A percentile compares a stretch with the other conserved stretches of the same genome.
These are phyloP conservation scores for Nyctibius grandis DNA, from an alignment of 2,797 vertebrate species.

Conservation along the genomic window DNA sequence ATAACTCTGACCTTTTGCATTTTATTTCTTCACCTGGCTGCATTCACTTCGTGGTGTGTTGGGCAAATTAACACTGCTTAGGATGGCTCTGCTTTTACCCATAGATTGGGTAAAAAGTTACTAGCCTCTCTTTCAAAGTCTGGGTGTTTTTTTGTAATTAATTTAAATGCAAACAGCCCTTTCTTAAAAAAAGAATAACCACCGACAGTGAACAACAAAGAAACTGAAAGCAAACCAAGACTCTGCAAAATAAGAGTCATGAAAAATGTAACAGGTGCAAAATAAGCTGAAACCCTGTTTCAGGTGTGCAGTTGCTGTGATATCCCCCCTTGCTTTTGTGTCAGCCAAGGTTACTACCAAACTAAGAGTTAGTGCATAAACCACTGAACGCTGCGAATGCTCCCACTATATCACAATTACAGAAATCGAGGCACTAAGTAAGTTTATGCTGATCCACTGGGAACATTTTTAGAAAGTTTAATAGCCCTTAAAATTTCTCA, in stretches of 20 bases:
- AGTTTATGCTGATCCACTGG: constrained; percentile 23
- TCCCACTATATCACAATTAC: constrained; percentile 24
- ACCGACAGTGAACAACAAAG: not conserved
- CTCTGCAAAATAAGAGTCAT: not conserved
- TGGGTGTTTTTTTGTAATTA: not conserved
- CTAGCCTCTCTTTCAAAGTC: not conserved
- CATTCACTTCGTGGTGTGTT: not conserved
- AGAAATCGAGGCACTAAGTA: not conserved
- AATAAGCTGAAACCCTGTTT: not conserved
- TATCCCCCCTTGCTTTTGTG: not conserved
- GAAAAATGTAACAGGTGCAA: not conserved
- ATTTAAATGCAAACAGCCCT: not conserved
- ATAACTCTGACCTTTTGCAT: not conserved
- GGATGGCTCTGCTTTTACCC: not conserved
- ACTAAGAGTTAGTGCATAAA: not conserved
- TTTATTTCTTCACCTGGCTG: not conserved
- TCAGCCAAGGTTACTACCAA: not conserved
- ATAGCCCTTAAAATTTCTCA: constrained; percentile 54
- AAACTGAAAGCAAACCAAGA: not conserved
- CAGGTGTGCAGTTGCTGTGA: not conserved
- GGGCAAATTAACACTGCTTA: not conserved
- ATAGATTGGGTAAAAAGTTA: not conserved
- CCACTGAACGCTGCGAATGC: not conserved
- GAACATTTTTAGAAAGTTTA: constrained; percentile 43
- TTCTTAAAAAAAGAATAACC: not conserved